Evolutionary conservation across 1,140 invertebrate species (phyloP).

Genomic region (Episyrphus balteatus): DNA sequence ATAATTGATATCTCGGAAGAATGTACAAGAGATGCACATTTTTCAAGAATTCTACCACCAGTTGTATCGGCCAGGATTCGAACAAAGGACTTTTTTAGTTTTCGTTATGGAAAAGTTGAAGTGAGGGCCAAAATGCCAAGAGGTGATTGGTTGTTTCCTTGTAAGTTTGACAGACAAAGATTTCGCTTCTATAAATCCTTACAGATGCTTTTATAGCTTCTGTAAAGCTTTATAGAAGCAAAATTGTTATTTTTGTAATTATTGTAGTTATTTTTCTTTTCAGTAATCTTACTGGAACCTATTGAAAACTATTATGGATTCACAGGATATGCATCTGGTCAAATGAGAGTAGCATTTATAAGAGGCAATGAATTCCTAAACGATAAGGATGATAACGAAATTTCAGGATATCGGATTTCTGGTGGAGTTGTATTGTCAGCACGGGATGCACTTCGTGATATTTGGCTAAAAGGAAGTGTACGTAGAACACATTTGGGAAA

Average conservation of each 20-base stretch:
- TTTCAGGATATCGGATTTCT: conserved; percentile 2
- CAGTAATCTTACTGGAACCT: conserved; percentile 29
- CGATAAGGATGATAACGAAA: conserved; percentile 13
- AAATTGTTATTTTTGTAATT: no score
- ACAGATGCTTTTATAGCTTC: no score
- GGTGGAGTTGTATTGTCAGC: conserved; percentile 8
- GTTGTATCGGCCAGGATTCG: conserved; percentile 55
- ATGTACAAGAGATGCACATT: conserved; percentile 40
- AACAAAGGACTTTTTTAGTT: conserved; percentile 52
- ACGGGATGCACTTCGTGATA: neutral
- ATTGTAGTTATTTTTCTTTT: neutral
- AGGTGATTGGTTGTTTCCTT: conserved; percentile 71
- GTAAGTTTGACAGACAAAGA: conserved; percentile 29
- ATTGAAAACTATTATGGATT: conserved; percentile 40
- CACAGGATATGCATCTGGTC: conserved; percentile 41
- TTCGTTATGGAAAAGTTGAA: conserved; percentile 64
- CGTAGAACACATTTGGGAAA: conserved; percentile 33
- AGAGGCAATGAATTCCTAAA: conserved; percentile 36
- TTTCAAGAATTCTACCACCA: conserved; percentile 47
- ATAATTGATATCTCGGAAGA: conserved; percentile 31
- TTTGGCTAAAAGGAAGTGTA: neutral
- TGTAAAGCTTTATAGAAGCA: no score
- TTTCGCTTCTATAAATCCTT: no score
- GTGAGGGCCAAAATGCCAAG: conserved; percentile 60
- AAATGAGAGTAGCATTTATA: conserved; percentile 38